Conservation (phyloP, 2,797 vertebrate species). For the Podarcis lilfordi region DNA sequence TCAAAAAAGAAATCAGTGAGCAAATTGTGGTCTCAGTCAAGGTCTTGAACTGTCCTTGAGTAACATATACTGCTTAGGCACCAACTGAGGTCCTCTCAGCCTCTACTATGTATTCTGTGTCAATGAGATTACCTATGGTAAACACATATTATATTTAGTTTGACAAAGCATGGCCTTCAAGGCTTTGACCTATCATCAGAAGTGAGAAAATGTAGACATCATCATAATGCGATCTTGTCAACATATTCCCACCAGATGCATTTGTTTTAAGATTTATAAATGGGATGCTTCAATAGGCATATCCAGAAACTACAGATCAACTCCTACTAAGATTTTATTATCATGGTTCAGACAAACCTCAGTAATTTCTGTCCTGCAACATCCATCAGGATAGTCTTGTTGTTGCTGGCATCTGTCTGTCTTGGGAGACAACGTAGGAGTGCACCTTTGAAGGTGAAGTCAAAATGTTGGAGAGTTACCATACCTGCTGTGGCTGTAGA, state of each 20-base stretch:
- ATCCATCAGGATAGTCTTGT: not conserved
- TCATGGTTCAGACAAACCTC: not conserved
- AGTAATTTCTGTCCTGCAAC: conserved; percentile 12
- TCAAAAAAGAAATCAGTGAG: not conserved
- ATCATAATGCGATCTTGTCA: conserved; percentile 24
- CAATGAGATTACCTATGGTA: conserved; percentile 4
- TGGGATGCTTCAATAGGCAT: not conserved
- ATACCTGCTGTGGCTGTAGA: too few relatives aligned
- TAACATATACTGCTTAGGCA: not conserved
- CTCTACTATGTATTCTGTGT: not conserved
- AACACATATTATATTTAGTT: conserved; percentile 19
- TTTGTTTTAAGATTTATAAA: conserved; percentile 21
- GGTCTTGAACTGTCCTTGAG: conserved; percentile 3
- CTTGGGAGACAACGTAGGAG: too few relatives aligned
- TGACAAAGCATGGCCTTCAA: conserved; percentile 23
- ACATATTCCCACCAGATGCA: conserved; percentile 17
- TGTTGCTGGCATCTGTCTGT: too few relatives aligned
- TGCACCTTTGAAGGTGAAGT: too few relatives aligned
- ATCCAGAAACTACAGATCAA: not conserved
- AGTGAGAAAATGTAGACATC: conserved; percentile 1
- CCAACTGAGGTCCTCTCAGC: not conserved
- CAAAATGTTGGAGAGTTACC: too few relatives aligned
- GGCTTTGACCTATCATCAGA: conserved; percentile 7
- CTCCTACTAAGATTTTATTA: not conserved
- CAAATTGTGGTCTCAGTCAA: conserved; percentile 38